Percentiles rank a stretch among this genome's conserved stretches.
Evolutionary conservation across 2,888 invertebrate species (phyloP).

Genomic region (Nomada fucata): DNA sequence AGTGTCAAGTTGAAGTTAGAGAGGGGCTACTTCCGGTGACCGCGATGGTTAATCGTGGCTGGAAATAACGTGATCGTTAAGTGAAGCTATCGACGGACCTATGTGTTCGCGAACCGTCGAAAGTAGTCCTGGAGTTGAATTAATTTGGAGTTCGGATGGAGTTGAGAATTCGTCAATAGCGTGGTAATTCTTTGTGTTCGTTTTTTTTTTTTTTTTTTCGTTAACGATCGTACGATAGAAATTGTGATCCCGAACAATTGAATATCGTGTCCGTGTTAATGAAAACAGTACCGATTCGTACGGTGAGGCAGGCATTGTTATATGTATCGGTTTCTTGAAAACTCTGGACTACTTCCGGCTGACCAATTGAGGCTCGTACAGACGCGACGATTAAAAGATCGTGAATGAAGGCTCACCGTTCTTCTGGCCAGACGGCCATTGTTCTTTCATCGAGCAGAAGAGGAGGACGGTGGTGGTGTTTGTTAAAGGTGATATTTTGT

Average conservation of each 20-base stretch:
- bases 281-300: background rate
- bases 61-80: slow-evolving; percentile 46
- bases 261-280: background rate
- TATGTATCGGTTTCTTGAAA: no score
- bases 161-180: no score
- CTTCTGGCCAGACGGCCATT: slow-evolving; percentile 77
- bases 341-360: slow-evolving; percentile 44
- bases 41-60: slow-evolving; percentile 18
- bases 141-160: background rate
- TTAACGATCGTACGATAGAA: no score
- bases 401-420: slow-evolving; percentile 79
- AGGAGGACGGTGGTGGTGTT: slow-evolving; percentile 66
- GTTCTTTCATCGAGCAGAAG: slow-evolving; percentile 73
- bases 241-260: background rate
- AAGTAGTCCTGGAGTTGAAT: slow-evolving; percentile 30
- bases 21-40: slow-evolving; percentile 22
- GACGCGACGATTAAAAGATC: slow-evolving; percentile 34
- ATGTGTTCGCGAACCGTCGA: slow-evolving; percentile 21
- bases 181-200: no score
- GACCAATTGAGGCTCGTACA: background rate
- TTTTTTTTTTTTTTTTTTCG: no score
- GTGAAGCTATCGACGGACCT: background rate
- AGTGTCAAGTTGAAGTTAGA: no score
- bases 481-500: slow-evolving; percentile 60
- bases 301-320: no score